Evolutionary conservation across 2,113 vertebrate genomes (phyloP).

Genomic region (Marmota monax): DNA sequence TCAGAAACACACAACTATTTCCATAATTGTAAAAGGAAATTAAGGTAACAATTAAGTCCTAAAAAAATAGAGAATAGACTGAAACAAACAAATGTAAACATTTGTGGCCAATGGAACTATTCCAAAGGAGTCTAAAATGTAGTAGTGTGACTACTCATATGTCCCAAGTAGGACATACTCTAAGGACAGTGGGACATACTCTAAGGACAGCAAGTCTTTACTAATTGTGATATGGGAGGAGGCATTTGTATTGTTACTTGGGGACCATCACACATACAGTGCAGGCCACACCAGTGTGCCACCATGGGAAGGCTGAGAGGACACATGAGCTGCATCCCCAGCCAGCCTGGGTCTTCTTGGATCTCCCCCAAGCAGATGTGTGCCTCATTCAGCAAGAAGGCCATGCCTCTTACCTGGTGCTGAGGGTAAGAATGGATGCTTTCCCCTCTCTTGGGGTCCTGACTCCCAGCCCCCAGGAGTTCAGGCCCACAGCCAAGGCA

Average conservation of each 20-base stretch:
- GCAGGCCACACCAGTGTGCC: fast-evolving
- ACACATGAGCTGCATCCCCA: fast-evolving
- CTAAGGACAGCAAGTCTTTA: not conserved
- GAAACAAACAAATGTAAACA: not conserved
- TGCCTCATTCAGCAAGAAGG: not conserved
- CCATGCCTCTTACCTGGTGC: not conserved
- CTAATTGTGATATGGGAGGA: fast-evolving
- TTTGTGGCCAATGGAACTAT: not conserved
- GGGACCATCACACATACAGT: fast-evolving
- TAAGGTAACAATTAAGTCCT: not conserved
- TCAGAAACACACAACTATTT: not conserved
- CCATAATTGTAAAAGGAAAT: not conserved
- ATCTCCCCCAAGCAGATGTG: too few relatives aligned
- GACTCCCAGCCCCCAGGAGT: not conserved
- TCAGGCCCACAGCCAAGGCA: not conserved
- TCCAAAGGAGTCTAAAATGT: not conserved
- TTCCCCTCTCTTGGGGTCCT: not conserved
- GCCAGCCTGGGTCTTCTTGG: not conserved
- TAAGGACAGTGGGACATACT: not conserved
- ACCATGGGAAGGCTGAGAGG: not conserved
- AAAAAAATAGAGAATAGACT: slow-evolving; percentile 2
- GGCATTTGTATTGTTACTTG: not conserved
- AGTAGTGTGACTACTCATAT: not conserved
- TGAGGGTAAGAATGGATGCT: not conserved
- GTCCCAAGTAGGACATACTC: not conserved